Evolutionary conservation across 2,113 vertebrate genomes (phyloP), one percentile per base, ranked within the genome.

Genomic region (Eudyptes chrysolophus): DNA sequence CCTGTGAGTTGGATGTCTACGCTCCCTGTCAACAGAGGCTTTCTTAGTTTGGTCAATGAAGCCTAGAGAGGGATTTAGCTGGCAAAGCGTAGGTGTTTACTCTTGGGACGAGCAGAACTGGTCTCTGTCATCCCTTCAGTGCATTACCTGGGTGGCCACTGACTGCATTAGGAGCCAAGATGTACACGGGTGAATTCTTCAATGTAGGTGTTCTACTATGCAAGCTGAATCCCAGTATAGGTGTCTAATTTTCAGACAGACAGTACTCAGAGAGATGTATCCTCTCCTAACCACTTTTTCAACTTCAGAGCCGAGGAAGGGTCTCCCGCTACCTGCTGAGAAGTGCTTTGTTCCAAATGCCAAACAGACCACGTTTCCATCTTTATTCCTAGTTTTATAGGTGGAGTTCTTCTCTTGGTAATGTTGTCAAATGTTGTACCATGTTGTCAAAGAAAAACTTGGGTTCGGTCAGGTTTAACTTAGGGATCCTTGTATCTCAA

Each of bases 121-220:
- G 14, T 17, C 25, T 34, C 18, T 54, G 9, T 9, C n/a, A 51
- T 32, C 20, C 11, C 20, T 68, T 78, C 27, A 25, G 10, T 68
- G 30, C 27, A 16, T 44, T 64, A 24, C 3, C 24, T 42, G 9
- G 9, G 16, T 65, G 30, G 52, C 3, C 21, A 19, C 38, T 29
- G 38, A 52, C 51, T 26, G 17, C 17, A 36, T 4, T 3, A 15
- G 55, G 25, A 70, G 7, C 34, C 20, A 10, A 65, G 30, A 55
- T 0, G 2, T 10, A 44, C 12, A 19, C 0, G 1, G 6, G 10
- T 29, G 40, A 65, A 42, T 70, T 76, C 19, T 46, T 60, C 19
- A 26, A 3, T 48, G 79, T 48, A 2, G 3, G 22, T n/a, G 26
- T 11, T 74, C 22, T 52, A 15, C 20, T 38, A 7, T 15, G 25